A percentile compares a stretch with the other conserved stretches of the same genome.
Conservation (phyloP, 2,113 vertebrate genomes). For the Aleadryas rufinucha region DNA sequence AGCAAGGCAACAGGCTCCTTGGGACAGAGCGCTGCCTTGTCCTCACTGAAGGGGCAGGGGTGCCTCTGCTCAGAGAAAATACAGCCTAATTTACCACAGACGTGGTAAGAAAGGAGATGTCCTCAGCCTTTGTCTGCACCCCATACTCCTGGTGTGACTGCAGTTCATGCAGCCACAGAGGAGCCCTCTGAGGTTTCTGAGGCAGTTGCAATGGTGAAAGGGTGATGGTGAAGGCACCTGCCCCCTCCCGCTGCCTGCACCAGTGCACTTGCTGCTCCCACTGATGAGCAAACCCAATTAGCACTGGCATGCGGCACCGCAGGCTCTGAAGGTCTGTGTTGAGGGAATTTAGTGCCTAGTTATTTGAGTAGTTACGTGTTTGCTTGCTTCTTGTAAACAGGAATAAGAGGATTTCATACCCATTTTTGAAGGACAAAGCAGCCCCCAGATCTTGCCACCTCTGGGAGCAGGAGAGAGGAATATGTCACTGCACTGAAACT, state of each 20-base stretch:
- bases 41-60: rapidly evolving
- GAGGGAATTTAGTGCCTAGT: not conserved
- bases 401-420: not conserved
- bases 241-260: not conserved
- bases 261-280: not conserved
- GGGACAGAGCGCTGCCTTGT: not conserved
- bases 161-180: rapidly evolving
- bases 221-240: not conserved
- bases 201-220: not conserved
- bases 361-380: rapidly evolving
- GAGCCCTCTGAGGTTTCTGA: not conserved
- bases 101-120: rapidly evolving
- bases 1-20: not conserved
- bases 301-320: rapidly evolving
- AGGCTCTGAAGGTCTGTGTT: not conserved
- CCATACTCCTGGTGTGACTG: rapidly evolving
- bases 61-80: not conserved
- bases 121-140: not conserved
- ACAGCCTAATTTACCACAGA: not conserved
- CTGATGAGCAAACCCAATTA: not conserved
- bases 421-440: not conserved
- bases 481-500: not conserved
- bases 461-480: not conserved
- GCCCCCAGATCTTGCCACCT: not conserved
- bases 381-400: not conserved